phyloP scores from a whole-genome alignment of 2,113 vertebrate species.

The Tetrao urogallus region DNA sequence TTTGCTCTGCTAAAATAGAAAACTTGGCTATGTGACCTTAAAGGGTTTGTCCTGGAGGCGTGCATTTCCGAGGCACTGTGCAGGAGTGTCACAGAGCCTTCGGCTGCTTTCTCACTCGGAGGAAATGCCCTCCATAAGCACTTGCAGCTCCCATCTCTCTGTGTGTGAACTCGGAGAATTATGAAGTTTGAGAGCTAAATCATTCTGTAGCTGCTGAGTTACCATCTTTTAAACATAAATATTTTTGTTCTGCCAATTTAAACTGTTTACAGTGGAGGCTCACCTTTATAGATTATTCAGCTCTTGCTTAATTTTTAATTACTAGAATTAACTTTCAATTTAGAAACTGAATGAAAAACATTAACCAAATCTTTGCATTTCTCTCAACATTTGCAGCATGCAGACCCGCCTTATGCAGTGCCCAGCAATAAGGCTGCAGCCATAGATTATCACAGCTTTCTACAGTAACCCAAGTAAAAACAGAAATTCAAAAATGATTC shows the following conservation, averaged over 20 bases:
- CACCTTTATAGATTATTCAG: background rate
- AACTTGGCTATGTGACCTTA: background rate
- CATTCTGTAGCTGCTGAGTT: background rate
- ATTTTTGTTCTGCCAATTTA: background rate
- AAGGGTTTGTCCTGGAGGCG: background rate
- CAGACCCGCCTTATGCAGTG: background rate
- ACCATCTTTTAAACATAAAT: background rate
- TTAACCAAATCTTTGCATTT: background rate
- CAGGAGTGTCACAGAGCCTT: background rate
- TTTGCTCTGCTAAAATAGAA: accelerated
- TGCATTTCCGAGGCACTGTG: background rate
- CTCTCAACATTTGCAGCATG: background rate
- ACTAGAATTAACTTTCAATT: background rate
- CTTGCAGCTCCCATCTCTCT: accelerated
- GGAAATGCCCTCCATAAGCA: background rate
- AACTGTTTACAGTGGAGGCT: background rate
- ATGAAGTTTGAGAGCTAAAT: background rate
- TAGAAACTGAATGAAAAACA: background rate
- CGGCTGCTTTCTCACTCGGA: background rate
- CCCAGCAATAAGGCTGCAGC: background rate
- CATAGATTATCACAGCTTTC: background rate
- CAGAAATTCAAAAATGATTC: background rate
- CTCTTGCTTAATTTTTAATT: background rate
- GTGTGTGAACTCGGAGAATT: background rate
- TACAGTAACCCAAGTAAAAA: background rate